Evolutionary conservation across 2,888 invertebrate species (phyloP).

Genomic region (Drosophila maculinotata): DNA sequence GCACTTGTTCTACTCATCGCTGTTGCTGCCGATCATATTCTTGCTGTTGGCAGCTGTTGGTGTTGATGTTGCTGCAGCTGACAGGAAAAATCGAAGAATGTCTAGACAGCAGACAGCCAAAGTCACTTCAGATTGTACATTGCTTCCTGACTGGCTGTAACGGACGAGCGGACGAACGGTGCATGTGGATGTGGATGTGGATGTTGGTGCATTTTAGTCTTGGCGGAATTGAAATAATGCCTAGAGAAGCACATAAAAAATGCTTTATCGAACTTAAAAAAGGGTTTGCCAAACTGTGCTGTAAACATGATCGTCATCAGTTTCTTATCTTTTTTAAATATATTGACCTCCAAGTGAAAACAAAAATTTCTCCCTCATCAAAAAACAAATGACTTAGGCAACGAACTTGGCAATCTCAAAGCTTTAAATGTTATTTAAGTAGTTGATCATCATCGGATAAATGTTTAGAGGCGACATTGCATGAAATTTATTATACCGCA

Average conservation of each 20-base stretch:
- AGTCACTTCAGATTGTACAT: constrained; percentile 80
- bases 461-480: constrained; percentile 20
- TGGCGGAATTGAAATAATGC: constrained; percentile 27
- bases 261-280: not conserved
- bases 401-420: constrained; percentile 32
- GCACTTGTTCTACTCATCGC: constrained; percentile 75
- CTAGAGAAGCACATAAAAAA: constrained; percentile 19
- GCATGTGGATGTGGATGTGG: constrained; percentile 32
- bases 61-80: constrained; percentile 60
- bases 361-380: not conserved
- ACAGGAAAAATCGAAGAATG: constrained; percentile 78
- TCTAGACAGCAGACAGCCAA: constrained; percentile 80
- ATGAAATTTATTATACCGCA: constrained; percentile 28
- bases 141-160: constrained; percentile 75
- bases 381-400: constrained; percentile 40
- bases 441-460: constrained; percentile 17
- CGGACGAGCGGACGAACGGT: constrained; percentile 57
- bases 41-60: constrained; percentile 45
- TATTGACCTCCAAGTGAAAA: no score
- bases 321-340: no score
- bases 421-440: constrained; percentile 7
- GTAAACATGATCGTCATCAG: no score
- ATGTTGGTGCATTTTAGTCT: constrained; percentile 16
- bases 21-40: constrained; percentile 45
- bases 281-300: no score